A percentile compares a stretch with the other conserved stretches of the same genome.
Evolutionary conservation across 2,797 vertebrate species (phyloP).

Genomic region (Mus spretus): DNA sequence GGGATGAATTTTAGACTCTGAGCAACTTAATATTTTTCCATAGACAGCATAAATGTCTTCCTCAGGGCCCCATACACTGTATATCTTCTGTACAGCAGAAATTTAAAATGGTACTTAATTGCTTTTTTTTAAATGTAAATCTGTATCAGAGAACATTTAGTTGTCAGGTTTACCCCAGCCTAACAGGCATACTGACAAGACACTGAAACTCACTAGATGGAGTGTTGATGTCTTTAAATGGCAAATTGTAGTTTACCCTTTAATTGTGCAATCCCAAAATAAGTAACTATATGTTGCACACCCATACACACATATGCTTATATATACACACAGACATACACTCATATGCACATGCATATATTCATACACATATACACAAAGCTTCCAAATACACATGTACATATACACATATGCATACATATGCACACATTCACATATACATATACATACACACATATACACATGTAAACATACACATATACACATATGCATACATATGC

Average conservation of each 20-base stretch:
- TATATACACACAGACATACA: neutral
- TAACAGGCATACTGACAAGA: constrained; percentile 7
- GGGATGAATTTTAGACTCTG: constrained; percentile 12
- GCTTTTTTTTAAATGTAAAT: constrained; percentile 12
- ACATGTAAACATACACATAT: neutral
- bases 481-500: neutral
- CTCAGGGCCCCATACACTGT: neutral
- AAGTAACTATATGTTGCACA: neutral
- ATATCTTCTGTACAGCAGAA: neutral
- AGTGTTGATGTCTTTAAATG: neutral
- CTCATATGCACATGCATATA: neutral
- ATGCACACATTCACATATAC: too few relatives aligned
- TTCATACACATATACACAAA: neutral
- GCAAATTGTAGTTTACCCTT: constrained; percentile 29
- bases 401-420: neutral
- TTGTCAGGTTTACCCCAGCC: neutral
- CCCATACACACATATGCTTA: neutral
- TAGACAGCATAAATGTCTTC: constrained; percentile 41
- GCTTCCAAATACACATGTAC: neutral
- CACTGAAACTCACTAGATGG: neutral
- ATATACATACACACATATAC: neutral
- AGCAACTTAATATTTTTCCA: constrained; percentile 50
- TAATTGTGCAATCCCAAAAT: neutral
- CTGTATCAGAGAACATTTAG: constrained; percentile 21
- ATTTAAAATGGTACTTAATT: neutral